Evolutionary conservation across 2,888 invertebrate species (phyloP).

Genomic region (Diachrysia chrysitis): DNA sequence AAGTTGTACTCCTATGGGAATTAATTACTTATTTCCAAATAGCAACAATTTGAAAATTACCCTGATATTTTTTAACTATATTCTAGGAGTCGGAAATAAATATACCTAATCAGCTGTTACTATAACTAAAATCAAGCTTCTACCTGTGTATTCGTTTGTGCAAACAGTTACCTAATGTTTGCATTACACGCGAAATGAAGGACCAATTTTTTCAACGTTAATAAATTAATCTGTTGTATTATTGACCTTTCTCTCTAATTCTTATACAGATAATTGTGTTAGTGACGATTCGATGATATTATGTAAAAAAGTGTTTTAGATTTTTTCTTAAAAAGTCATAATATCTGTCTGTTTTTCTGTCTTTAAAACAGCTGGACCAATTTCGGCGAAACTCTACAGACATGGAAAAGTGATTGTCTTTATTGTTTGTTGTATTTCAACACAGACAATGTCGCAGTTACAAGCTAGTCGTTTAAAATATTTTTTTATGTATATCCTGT

Average conservation of each 20-base stretch:
- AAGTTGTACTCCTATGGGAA: not conserved
- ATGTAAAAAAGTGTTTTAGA: too few relatives aligned
- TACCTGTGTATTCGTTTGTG: not conserved
- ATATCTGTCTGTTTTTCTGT: not conserved
- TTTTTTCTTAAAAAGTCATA: not conserved
- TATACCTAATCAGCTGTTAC: not conserved
- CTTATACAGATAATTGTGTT: not conserved
- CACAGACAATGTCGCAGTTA: too few relatives aligned
- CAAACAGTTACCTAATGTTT: not conserved
- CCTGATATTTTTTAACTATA: not conserved
- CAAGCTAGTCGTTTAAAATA: too few relatives aligned
- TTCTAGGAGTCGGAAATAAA: not conserved
- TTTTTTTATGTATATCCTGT: too few relatives aligned
- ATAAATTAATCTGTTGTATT: not conserved
- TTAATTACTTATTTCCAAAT: not conserved
- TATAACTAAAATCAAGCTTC: not conserved
- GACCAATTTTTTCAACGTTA: not conserved
- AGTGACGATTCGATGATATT: too few relatives aligned
- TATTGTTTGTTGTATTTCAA: too few relatives aligned
- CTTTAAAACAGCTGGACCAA: not conserved
- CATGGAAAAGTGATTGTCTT: not conserved
- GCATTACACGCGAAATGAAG: not conserved
- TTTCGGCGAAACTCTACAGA: not conserved
- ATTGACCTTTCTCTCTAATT: not conserved
- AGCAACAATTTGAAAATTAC: not conserved